Evolutionary conservation across 1,140 invertebrate genomes (phyloP), one percentile per base, ranked within the genome.

Genomic region (Drosophila nikananu): DNA sequence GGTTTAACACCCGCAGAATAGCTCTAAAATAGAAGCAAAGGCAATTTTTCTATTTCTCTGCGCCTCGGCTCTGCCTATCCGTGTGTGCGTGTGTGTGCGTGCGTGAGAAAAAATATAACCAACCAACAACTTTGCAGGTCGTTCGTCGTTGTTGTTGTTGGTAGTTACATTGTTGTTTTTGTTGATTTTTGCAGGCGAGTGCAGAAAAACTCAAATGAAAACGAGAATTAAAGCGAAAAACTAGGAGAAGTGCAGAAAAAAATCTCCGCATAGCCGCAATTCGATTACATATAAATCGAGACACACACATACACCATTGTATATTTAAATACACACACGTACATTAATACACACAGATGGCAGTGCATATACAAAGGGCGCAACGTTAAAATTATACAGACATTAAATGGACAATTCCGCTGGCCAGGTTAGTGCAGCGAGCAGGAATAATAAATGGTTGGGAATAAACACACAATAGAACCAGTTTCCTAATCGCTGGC

Each of bases 291-390:
- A 67, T 68, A 70, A 68, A 57, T 42, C 19, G 25, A 59, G 25
- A 30, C 32, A 64, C 59, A 55, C 66, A 30, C 41, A 57, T 35
- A 51, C 41, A 42, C 49, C 19, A 21, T 39, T 39, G 54, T 55
- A 39, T 63, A 64, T 25, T 23, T 13, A 55, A 46, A 71, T 32
- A 57, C 37, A 71, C 52, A 12, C 5, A 51, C 48, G 23, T 15
- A 54, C 63, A 55, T 44, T 62, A 55, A 73, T 46, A 57, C 48
- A 49, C 72, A 77, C 76, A 72, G 75, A 79, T 78, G 76, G 65
- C 61, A 62, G 67, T 59, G 70, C 76, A 79, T 79, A 79, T 79
- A 79, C 75, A 79, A 79, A 79, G 76, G 76, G 76, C 76, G 76
- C 75, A 66, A 80, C 77, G 61, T 78, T 77, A 42, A 78, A 78